Percentiles rank a stretch among this genome's conserved stretches.
Evolutionary conservation across 2,113 vertebrate genomes (phyloP).

Genomic region (Centrocercus urophasianus): DNA sequence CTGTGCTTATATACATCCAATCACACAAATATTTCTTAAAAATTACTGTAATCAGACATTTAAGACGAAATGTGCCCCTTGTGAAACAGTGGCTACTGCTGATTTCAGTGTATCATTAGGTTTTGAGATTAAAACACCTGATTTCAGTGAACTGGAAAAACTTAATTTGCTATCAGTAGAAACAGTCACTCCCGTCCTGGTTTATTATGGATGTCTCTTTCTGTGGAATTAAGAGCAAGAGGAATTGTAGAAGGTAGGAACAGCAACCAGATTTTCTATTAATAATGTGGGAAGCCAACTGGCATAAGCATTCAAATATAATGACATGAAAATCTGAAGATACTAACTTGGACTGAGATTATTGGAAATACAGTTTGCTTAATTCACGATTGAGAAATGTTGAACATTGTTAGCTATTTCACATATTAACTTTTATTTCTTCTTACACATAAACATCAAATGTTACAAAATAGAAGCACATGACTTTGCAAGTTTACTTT

Average conservation of each 20-base stretch:
- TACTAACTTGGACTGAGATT: neutral
- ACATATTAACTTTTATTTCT: neutral
- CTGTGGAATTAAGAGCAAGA: neutral
- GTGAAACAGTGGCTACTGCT: neutral
- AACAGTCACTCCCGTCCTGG: neutral
- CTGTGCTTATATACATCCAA: neutral
- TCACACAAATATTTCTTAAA: neutral
- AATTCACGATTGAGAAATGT: neutral
- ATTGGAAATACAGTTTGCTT: neutral
- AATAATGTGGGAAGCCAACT: neutral
- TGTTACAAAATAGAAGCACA: neutral
- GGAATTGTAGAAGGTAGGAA: neutral
- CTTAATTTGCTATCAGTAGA: neutral
- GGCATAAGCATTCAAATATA: neutral
- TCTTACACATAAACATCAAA: neutral
- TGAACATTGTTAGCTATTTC: neutral
- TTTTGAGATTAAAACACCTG: neutral
- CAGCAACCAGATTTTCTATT: neutral
- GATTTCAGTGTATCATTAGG: neutral
- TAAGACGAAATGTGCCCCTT: neutral
- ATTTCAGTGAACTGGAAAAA: neutral
- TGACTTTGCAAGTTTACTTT: neutral
- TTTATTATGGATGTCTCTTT: neutral
- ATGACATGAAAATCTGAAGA: neutral
- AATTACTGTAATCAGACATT: neutral